Base-by-base conservation (phyloP, 2,888 invertebrate genomes). In the Blera fallax region DNA sequence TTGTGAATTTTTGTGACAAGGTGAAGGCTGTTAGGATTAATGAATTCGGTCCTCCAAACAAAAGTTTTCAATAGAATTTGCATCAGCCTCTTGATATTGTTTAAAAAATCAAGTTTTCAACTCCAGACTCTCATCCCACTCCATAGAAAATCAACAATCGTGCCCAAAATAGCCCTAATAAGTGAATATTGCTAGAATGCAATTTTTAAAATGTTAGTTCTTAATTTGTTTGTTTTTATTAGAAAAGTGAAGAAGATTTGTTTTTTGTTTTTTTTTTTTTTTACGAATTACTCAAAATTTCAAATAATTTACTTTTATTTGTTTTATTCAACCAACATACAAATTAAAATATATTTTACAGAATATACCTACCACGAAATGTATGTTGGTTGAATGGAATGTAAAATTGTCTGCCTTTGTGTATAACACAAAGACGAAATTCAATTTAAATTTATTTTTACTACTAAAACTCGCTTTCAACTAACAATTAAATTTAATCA, bases 371-470 rank as follows among this genome's bases (percentile, higher is more conserved):
- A 76, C 80, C 58, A 73, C 76, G 60, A 48, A 72, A 37, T 56
- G 50, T 56, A 60, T 72, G 72, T 72, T 77, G 77, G 62, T 72
- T 73, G 72, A 85, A 85, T 80, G 52, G 14, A 69, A 74, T 74
- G 27, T 18, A 64, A 65, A 48, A 72, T 62, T 14, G n/a, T 48
- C 48, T 27, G 45, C 43, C 85, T 60, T 81, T 85, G 81, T 85
- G 65, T 85, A 85, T 81, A 85, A 85, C 85, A 85, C 85, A 85
- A 85, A 81, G 81, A 74, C 58, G 52, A 64, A 34, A 70, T 64
- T 74, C 32, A 29, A 64, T 70, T 70, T 62, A 21, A 78, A 78
- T 70, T 74, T 65, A 48, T 37, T 21, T 43, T 64, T 64, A 34
- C 74, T 74, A 74, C 43, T 48, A 32, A 40, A 76, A 67, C 64